A percentile compares a stretch with the other conserved stretches of the same genome.
Conservation (phyloP, 2,797 vertebrate genomes). For the Rhyacichthys aspro region DNA sequence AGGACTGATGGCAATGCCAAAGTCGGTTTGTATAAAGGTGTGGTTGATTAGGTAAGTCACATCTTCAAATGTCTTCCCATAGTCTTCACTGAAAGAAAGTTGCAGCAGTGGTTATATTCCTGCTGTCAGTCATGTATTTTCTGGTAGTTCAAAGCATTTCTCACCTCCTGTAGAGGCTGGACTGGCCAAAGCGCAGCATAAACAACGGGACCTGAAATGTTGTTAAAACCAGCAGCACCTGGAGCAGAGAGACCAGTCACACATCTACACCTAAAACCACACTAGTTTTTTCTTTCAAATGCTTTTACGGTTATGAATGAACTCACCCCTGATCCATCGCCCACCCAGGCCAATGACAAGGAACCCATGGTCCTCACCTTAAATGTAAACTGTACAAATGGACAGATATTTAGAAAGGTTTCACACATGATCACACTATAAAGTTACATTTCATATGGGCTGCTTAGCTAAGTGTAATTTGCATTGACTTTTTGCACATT, state of each 20-base stretch:
- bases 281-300: background rate
- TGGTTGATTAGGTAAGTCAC: slow-evolving; percentile 91
- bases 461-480: too few relatives aligned
- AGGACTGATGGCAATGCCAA: slow-evolving; percentile 91
- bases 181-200: slow-evolving; percentile 88
- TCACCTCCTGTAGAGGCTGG: slow-evolving; percentile 93
- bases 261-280: background rate
- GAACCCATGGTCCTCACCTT: slow-evolving; percentile 86
- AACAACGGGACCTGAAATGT: slow-evolving; percentile 90
- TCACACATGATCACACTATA: too few relatives aligned
- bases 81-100: slow-evolving; percentile 85
- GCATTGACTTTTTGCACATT: background rate
- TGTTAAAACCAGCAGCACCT: slow-evolving; percentile 92
- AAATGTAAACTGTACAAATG: slow-evolving; percentile 82
- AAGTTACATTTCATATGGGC: too few relatives aligned
- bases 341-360: slow-evolving; percentile 92
- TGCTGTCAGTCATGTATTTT: background rate
- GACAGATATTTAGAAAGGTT: background rate
- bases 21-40: slow-evolving; percentile 92
- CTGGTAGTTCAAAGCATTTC: background rate
- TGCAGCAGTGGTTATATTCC: background rate
- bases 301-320: background rate
- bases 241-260: slow-evolving; percentile 13
- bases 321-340: slow-evolving; percentile 92
- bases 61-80: slow-evolving; percentile 92